Evolutionary conservation across 2,113 vertebrate species (phyloP), one percentile per base, ranked within the genome.

Genomic region (Pituophis catenifer): DNA sequence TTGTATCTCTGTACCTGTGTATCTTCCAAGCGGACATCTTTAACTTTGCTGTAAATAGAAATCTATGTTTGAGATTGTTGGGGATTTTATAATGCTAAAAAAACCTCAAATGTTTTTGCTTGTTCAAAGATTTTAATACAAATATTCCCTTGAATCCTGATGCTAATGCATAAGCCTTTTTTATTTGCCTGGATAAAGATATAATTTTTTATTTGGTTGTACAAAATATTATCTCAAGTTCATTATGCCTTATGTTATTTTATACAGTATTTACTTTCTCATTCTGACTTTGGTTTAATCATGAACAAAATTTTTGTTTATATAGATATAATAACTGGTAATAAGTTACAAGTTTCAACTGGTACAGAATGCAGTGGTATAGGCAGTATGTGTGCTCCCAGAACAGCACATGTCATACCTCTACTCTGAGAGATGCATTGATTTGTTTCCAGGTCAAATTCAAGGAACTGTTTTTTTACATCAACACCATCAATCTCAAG

Each of bases 101-200:
- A 0, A 12, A 1, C 29, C 10, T 2, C 0, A 86, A 24, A 75
- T 75, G 0, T n/a, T 58, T 89, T 23, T 2, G 3, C n/a, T 33
- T 5, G 86, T 26, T 2, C 91, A 54, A 1, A 44, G 4, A 26
- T 8, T 70, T 90, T 26, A 11, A 8, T 33, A n/a, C 3, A 26
- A 65, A 50, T 90, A 70, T 48, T 13, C 52, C 59, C 52, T 53
- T 62, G 21, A 24, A 59, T 62, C 21, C 89, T 48, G 38, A 48
- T 33, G 21, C 26, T 1, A 48, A 52, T 0, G 0, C 81, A 52
- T 50, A 6, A 0, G 48, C 86, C n/a, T 38, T 17, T 52, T 75
- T 33, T 1, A 75, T 7, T 33, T 75, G 65, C 5, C 93, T 5
- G 75, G 58, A 0, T 26, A 59, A 89, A 57, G 10, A 59, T 19